Base-by-base conservation (phyloP, 2,113 vertebrate genomes). In the Gnathochromis pfefferi region DNA sequence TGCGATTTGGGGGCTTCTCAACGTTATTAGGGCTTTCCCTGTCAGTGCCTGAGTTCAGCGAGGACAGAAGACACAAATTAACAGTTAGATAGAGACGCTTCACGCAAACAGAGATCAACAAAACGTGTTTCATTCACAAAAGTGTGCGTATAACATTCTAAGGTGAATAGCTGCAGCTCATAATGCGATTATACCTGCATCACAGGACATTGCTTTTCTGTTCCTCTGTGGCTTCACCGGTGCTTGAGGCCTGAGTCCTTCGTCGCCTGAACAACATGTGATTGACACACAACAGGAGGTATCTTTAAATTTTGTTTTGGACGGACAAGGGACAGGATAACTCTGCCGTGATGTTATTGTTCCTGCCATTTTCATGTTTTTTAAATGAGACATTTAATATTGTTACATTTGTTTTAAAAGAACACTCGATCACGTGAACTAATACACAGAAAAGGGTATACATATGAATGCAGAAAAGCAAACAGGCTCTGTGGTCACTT, bases 1-100 rank as follows among this genome's bases (percentile, higher is more conserved):
- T 96, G 91, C 95, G 95, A 90, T 95, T 95, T 91, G 94, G 93
- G 93, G 93, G 94, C 95, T 93, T 96, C 95, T 96, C 96, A 94
- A 95, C 79, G 85, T 94, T 94, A 94, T 93, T 94, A 68, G 96
- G 95, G 89, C 95, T 95, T 92, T 96, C 95, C 90, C 95, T 95
- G 90, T 96, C 95, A 92, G 94, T 95, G 92, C 95, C 95, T 96
- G 95, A 90, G 94, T 80, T 85, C 87, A 84, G 90, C 81, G 90
- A 94, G 82, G 89, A 94, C 93, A 95, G 73, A 83, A 91, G 84
- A 90, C 88, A 95, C 70, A 92, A 55, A 88, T 85, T 1, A 78
- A 94, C 92, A 92, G 85, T 93, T 89, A 93, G 82, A 90, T 88
- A 90, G 84, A 86, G 86, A 94, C 78, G 21, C 63, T 47, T 75